Conservation (phyloP, 1,140 invertebrate genomes). For the Megathymus violae region DNA sequence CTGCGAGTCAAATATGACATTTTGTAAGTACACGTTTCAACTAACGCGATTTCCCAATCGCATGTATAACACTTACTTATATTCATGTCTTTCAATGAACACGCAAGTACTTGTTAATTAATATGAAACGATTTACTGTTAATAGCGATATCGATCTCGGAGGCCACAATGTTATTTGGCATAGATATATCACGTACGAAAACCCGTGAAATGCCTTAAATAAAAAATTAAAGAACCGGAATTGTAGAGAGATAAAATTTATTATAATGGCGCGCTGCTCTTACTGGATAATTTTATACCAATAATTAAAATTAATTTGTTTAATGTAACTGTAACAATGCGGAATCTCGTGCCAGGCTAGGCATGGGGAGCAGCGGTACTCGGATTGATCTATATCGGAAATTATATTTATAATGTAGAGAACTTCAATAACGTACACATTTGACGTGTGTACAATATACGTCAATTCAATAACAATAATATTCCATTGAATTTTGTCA, state of each 20-base stretch:
- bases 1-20: too few species aligned
- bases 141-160: background rate
- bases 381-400: too few species aligned
- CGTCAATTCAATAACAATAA: too few species aligned
- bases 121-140: background rate
- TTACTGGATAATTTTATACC: background rate
- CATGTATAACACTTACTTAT: background rate
- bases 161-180: background rate
- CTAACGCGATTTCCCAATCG: background rate
- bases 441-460: too few species aligned
- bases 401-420: too few species aligned
- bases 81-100: background rate
- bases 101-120: slow-evolving; percentile 2
- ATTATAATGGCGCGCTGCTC: background rate
- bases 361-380: too few species aligned
- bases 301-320: background rate
- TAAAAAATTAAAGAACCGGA: background rate
- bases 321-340: background rate
- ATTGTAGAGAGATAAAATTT: background rate
- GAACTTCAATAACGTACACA: too few species aligned
- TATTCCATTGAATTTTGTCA: too few species aligned
- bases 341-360: too few species aligned
- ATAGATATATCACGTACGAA: background rate
- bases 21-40: background rate
- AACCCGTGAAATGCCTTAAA: background rate